Evolutionary conservation across 2,888 invertebrate genomes (phyloP), one percentile per base, ranked within the genome.

Genomic region (Stictocephala bisonia): DNA sequence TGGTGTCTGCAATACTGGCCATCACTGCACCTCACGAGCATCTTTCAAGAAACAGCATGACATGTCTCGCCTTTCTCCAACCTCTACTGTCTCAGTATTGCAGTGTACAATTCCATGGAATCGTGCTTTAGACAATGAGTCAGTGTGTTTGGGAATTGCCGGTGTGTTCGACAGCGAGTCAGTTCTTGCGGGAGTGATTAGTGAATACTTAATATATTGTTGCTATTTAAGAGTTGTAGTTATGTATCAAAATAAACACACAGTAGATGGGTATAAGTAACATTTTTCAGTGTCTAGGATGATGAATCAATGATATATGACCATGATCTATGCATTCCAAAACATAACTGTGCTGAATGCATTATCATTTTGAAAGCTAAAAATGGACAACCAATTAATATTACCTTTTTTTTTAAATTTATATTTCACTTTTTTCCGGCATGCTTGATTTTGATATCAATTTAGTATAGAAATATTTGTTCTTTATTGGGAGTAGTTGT

Each of bases 341-440:
- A 75, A 77, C 69, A 68, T 77, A 41, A 75, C 74, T 40, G 74
- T 72, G 22, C 74, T 77, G 24, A 77, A 78, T 44, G 31, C 56
- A 27, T 56, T 44, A 26, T 51, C 11, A 51, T 51, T 51, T 51
- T 51, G 26, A 51, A 51, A n/a, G 51, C 7, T n/a, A 51, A 51
- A 24, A 51, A 13, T 15, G 18, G n/a, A 13, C 26, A 26, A 26
- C 26, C 6, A 26, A 51, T 51, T 2, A 11, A 9, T 26, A 51
- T 24, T n/a, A 51, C 26, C 24, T 51, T n/a, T n/a, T n/a, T n/a
- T n/a, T n/a, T n/a, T n/a, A n/a, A n/a, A n/a, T n/a, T n/a, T n/a
- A n/a, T n/a, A n/a, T n/a, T n/a, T n/a, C n/a, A n/a, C n/a, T n/a
- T n/a, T n/a, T n/a, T n/a, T n/a, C n/a, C n/a, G n/a, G n/a, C n/a